Percentiles rank a stretch among this genome's conserved stretches.
These are phyloP conservation scores for Rhamnusium bicolor DNA, from an alignment of 2,888 invertebrate species.

Conservation along the genomic window DNA sequence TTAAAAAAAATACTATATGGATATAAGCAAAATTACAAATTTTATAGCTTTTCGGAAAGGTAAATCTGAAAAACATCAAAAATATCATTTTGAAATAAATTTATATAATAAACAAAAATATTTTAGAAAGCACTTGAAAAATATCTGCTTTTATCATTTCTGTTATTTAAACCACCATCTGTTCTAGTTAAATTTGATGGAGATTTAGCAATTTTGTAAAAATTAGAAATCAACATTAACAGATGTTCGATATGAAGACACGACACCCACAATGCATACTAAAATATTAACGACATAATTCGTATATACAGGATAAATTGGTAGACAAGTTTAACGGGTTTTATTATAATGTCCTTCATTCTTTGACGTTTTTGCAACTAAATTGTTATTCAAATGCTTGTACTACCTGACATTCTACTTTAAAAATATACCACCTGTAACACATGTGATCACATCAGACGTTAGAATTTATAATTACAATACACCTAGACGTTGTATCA, in stretches of 20 bases:
- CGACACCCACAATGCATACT: neutral
- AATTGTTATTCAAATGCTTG: neutral
- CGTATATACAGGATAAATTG: neutral
- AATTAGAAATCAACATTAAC: neutral
- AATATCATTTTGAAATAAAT: no score
- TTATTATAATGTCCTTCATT: neutral
- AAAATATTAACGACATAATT: neutral
- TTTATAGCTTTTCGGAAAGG: no score
- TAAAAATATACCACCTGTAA: slow-evolving; percentile 29
- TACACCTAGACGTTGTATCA: neutral
- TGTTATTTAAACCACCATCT: neutral
- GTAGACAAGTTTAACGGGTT: neutral
- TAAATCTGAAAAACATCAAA: no score
- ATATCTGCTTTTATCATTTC: neutral
- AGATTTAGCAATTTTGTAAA: neutral
- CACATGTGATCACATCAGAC: slow-evolving; percentile 1
- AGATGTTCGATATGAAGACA: neutral
- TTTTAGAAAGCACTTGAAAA: neutral
- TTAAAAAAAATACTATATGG: no score
- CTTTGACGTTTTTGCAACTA: neutral
- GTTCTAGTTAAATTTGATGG: neutral
- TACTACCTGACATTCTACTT: neutral
- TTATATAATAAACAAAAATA: no score
- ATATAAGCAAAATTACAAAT: no score
- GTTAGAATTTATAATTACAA: slow-evolving; percentile 16